phyloP scores from a whole-genome alignment of 2,113 vertebrate genomes.

The Recurvirostra avosetta region DNA sequence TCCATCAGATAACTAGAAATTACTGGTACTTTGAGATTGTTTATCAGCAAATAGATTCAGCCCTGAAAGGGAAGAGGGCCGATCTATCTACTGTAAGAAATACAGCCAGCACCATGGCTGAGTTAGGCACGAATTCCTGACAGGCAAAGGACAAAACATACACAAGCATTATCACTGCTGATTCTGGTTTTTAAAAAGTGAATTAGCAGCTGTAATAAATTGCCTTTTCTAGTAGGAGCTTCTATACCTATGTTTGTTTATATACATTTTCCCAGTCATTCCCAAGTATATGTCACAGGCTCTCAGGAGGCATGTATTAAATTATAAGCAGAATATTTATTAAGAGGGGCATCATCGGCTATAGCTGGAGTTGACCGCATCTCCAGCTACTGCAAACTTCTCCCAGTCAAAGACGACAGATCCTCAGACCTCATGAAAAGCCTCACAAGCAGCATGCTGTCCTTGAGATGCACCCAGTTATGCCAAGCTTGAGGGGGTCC shows the following conservation, averaged over 20 bases:
- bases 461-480: background rate
- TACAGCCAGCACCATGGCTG: background rate
- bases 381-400: background rate
- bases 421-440: background rate
- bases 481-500: background rate
- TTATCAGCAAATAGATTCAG: background rate
- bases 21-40: background rate
- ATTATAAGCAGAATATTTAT: too few species aligned
- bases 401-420: background rate
- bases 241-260: background rate
- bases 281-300: background rate
- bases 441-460: background rate
- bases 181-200: background rate
- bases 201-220: background rate
- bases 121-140: background rate
- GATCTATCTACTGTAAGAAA: background rate
- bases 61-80: background rate
- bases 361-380: background rate
- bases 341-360: fast-evolving
- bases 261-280: background rate
- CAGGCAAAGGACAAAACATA: background rate
- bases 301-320: background rate
- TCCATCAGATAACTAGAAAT: background rate
- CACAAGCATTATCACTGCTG: background rate
- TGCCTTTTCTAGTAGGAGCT: background rate